phyloP scores from a whole-genome alignment of 2,888 invertebrate genomes.

The Silvanus unidentatus region DNA sequence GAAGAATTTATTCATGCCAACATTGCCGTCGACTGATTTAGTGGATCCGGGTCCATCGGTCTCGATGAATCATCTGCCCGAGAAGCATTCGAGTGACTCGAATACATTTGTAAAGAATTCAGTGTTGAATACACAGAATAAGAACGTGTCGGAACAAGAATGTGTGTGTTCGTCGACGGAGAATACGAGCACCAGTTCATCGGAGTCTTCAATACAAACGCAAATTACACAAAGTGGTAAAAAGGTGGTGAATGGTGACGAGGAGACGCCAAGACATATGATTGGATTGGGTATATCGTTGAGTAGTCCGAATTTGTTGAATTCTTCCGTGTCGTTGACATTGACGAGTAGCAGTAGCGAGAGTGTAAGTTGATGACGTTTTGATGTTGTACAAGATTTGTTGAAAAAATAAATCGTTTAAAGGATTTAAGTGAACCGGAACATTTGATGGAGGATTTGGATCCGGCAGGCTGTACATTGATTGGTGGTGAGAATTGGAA shows the following conservation, averaged over 20 bases:
- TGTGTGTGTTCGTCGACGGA: slow-evolving; percentile 23
- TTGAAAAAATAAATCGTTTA: too few relatives aligned
- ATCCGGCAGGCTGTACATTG: slow-evolving; percentile 46
- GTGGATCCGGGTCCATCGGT: neutral
- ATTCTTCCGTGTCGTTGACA: slow-evolving; percentile 39
- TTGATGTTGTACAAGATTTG: slow-evolving; percentile 2
- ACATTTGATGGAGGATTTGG: slow-evolving; percentile 55
- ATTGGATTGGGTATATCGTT: slow-evolving; percentile 41
- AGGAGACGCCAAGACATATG: slow-evolving; percentile 29
- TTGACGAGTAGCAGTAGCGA: slow-evolving; percentile 45
- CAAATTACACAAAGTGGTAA: slow-evolving; percentile 21
- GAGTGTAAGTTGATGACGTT: slow-evolving; percentile 28
- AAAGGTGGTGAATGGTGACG: slow-evolving; percentile 18
- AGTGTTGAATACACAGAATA: neutral
- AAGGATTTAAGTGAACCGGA: slow-evolving; percentile 60
- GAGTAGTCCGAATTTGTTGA: slow-evolving; percentile 44
- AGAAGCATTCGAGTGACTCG: neutral
- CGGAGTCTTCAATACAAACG: slow-evolving; percentile 17
- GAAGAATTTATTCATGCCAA: slow-evolving; percentile 31
- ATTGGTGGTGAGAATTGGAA: slow-evolving; percentile 63
- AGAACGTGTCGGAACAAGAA: too few relatives aligned
- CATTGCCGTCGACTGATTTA: neutral
- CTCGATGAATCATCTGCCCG: neutral
- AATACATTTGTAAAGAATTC: neutral
- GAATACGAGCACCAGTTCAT: slow-evolving; percentile 20